phyloP scores from a whole-genome alignment of 2,113 vertebrate species.

The Brachyhypopomus occidentalis region DNA sequence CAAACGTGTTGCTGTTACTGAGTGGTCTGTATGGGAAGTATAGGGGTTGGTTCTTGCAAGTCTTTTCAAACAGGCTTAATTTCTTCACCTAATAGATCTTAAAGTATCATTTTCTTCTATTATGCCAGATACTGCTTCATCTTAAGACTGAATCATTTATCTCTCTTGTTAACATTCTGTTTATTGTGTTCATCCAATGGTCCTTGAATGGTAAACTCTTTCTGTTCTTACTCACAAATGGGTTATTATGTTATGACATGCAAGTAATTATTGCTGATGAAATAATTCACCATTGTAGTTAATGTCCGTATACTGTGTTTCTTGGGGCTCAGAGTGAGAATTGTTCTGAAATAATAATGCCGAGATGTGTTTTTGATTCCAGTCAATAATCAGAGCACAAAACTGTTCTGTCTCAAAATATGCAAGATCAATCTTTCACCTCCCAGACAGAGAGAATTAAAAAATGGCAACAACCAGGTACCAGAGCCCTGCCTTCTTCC shows the following conservation, averaged over 20 bases:
- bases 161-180: slow-evolving; percentile 26
- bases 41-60: slow-evolving; percentile 12
- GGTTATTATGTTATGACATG: slow-evolving; percentile 40
- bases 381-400: slow-evolving; percentile 25
- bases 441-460: slow-evolving; percentile 22
- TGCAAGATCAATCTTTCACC: slow-evolving; percentile 14
- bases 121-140: background rate
- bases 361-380: slow-evolving; percentile 45
- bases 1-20: slow-evolving; percentile 26
- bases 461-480: slow-evolving; percentile 37
- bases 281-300: slow-evolving; percentile 30
- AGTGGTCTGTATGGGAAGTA: slow-evolving; percentile 27
- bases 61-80: background rate
- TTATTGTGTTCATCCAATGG: slow-evolving; percentile 9
- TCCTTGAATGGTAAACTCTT: slow-evolving; percentile 11
- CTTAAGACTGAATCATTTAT: slow-evolving; percentile 7
- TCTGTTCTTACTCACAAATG: slow-evolving; percentile 29
- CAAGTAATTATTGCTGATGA: slow-evolving; percentile 31
- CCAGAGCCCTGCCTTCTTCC: slow-evolving; percentile 19
- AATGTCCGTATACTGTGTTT: slow-evolving; percentile 25
- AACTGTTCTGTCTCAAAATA: slow-evolving; percentile 11
- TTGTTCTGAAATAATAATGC: slow-evolving; percentile 43
- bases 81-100: background rate
- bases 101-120: background rate
- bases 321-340: slow-evolving; percentile 8